phyloP scores from a whole-genome alignment of 1,140 invertebrate genomes.

The Pectinophora gossypiella region DNA sequence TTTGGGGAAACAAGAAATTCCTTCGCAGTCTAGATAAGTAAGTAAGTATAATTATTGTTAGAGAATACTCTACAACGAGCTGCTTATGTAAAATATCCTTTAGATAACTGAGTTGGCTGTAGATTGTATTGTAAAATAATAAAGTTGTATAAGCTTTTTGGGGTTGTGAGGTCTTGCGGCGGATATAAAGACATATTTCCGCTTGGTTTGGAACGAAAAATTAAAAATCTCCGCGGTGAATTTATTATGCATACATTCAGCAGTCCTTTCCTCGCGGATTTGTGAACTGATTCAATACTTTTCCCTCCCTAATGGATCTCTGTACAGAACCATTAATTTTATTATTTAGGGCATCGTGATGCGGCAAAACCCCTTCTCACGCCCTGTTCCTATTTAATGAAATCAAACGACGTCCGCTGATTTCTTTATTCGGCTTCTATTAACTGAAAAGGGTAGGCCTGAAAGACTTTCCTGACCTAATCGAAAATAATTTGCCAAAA shows the following conservation, averaged over 20 bases:
- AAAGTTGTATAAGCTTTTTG: too few species aligned
- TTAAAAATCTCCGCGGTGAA: neutral
- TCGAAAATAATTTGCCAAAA: too few species aligned
- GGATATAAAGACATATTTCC: neutral
- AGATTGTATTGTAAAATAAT: too few species aligned
- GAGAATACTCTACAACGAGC: too few species aligned
- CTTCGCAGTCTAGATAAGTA: too few species aligned
- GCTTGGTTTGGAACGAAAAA: neutral
- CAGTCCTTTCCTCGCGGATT: neutral
- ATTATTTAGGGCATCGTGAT: conserved; percentile 45
- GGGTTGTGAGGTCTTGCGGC: too few species aligned
- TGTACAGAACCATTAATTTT: conserved; percentile 51
- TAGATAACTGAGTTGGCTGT: too few species aligned
- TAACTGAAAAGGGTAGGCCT: neutral
- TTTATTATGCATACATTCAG: neutral
- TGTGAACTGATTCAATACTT: conserved; percentile 9
- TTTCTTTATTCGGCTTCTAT: neutral
- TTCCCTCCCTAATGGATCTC: conserved; percentile 38
- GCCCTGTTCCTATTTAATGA: conserved; percentile 30
- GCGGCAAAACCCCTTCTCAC: conserved; percentile 31
- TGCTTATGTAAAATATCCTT: too few species aligned
- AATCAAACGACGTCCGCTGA: conserved; percentile 30
- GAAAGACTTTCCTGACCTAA: neutral
- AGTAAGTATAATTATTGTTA: too few species aligned
- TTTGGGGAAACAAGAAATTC: too few species aligned